Base-by-base conservation (phyloP, 2,797 vertebrate genomes). In the Uromys caudimaculatus region DNA sequence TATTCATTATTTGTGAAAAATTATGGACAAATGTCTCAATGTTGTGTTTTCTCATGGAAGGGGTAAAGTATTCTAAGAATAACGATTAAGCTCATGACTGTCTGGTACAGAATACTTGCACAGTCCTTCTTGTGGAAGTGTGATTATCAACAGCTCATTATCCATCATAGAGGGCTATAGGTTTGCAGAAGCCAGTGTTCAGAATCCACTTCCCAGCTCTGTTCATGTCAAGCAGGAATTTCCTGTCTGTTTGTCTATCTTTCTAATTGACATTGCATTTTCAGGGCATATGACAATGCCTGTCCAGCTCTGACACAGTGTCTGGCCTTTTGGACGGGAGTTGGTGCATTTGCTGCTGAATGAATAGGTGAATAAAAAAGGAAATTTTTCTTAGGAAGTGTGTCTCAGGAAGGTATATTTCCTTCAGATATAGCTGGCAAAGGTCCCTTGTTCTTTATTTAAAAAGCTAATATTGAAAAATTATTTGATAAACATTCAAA, bases 401-500 rank as follows among this genome's bases (percentile, higher is more conserved):
- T 44, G 35, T 52, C 50, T 88, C 50, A 60, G 77, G 64, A 87
- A 82, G 56, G 52, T 35, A 1, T 44, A 8, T 83, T 47, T 88
- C 76, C 79, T 75, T 29, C 23, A 83, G 19, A 41, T 41, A 23
- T 27, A 64, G 35, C 4, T 67, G 41, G 87, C 58, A 71, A 87
- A 69, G 13, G 67, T 52, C 54, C 29, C 44, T 0, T 17, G 47
- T 1, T 67, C 87, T 89, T 75, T 50, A 44, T n/a, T 67, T 56
- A 82, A 44, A 14, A 67, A 32, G 17, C 44, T 89, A 62, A 93
- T 41, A 44, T 9, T 73, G 73, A 86, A 67, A 47, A 29, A 79
- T 95, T 93, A 38, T 88, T 76, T 35, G 50, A 89, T 79, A 93
- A 78, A 82, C 21, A 27, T 50, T 89, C 17, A 89, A 60, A 81